A percentile compares a stretch with the other conserved stretches of the same genome.
These are phyloP conservation scores for Chymomyza procnemis DNA, from an alignment of 2,888 invertebrate genomes.

Conservation along the genomic window DNA sequence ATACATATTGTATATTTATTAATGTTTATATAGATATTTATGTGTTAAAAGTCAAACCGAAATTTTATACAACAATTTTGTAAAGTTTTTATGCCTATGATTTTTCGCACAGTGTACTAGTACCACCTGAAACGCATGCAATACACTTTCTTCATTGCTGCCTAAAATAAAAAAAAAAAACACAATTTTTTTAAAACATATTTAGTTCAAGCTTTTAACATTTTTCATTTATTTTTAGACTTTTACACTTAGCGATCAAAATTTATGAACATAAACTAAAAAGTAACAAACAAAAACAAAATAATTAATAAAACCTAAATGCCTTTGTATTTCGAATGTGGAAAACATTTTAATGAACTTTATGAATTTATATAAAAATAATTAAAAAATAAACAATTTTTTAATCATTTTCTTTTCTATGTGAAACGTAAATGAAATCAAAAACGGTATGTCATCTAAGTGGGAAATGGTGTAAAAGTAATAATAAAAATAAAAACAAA, in stretches of 20 bases:
- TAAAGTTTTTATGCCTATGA: conserved; percentile 7
- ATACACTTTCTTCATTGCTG: conserved; percentile 48
- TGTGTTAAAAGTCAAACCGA: conserved; percentile 33
- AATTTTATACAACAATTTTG: conserved; percentile 29
- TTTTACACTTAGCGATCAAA: conserved; percentile 35
- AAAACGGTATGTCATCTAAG: conserved; percentile 26
- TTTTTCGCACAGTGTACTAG: conserved; percentile 29
- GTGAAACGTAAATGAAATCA: conserved; percentile 55
- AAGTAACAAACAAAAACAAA: conserved; percentile 25
- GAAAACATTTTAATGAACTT: conserved; percentile 67
- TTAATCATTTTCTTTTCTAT: conserved; percentile 50
- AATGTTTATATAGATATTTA: conserved; percentile 36
- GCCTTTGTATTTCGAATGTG: conserved; percentile 67
- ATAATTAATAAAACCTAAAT: conserved; percentile 55
- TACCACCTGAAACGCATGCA: conserved; percentile 60
- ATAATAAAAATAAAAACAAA: conserved; percentile 17
- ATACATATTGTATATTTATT: conserved; percentile 23
- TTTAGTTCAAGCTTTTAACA: conserved; percentile 25
- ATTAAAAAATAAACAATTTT: conserved; percentile 30
- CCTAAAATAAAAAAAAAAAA: conserved; percentile 1
- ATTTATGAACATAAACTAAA: conserved; percentile 17
- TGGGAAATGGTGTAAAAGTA: conserved; percentile 5
- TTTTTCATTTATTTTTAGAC: conserved; percentile 25
- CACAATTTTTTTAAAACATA: conserved; percentile 23
- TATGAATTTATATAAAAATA: conserved; percentile 46